Base-by-base conservation (phyloP, 2,113 vertebrate genomes). In the Empidonax traillii region DNA sequence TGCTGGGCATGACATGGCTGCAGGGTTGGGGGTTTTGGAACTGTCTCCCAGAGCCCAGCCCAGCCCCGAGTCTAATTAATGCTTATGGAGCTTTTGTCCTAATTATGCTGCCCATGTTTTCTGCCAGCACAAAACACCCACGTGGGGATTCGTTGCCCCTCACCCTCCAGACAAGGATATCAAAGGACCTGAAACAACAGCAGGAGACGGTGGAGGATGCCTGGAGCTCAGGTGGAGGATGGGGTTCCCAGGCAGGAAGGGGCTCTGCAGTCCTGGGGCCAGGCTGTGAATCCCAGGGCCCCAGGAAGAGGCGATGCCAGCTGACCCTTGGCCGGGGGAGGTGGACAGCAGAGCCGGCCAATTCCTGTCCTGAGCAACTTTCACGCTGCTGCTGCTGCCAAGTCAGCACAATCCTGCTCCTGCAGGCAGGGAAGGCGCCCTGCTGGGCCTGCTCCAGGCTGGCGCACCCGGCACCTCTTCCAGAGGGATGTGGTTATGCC, bases 261-360 rank as follows among this genome's bases (percentile, higher is more conserved):
- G 37, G 25, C 53, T 55, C 5, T 0, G 0, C 4, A 0, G 55
- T 59, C 21, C 56, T 66, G 0, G 0, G 27, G 52, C 58, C 8
- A 4, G 51, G 30, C 39, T 75, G 51, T 41, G 66, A n/a, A 27
- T 24, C 15, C 43, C 76, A 47, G 76, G 27, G 86, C 80, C 30
- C 19, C 7, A 1, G 0, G 1, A 41, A 7, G 44, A 83, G 76
- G 33, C 5, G 1, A 74, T 31, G 85, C 91, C 90, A 93, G 92
- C 78, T 80, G 72, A 93, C 88, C 95, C 83, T 96, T 96, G 89
- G 89, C 84, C 80, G 5, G 73, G 62, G 76, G 27, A 71, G 59
- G 90, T 2, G 4, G 67, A 14, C 8, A 0, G 72, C 5, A 0
- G 58, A 58, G 71, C 55, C 3, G 5, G 81, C 59, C 63, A 87